Evolutionary conservation across 2,113 vertebrate genomes (phyloP), one percentile per base, ranked within the genome.

Genomic region (Cepphus grylle): DNA sequence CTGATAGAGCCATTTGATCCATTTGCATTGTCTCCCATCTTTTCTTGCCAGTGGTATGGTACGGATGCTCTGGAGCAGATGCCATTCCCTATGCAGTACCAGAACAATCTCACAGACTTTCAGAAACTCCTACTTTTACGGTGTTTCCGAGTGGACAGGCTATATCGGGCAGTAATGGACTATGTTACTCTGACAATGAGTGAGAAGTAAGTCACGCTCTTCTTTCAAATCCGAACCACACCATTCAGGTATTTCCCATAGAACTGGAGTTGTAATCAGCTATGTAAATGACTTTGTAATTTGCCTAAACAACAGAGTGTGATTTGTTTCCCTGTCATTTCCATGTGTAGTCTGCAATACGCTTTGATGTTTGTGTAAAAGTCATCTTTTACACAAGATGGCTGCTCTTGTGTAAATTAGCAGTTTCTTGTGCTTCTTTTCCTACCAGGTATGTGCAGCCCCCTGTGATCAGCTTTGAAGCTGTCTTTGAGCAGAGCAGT

Each of bases 121-220:
- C 99, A 99, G 98, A 99, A 98, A 96, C 97, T 99, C 45, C 98
- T 99, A 1, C 92, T 99, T 49, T 63, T 99, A 74, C 99, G 99
- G 15, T 99, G 99, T 76, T 99, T 99, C 97, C 98, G 99, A 4
- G 98, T 99, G 71, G 99, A 99, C 53, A 98, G 99, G 11, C 98
- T 99, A 2, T 99, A 99, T 78, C 98, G 99, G n/a, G 99, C 99
- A 0, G 98, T 99, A 71, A 99, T 97, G 0, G 98, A 99, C 97
- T 99, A 99, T 0, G 97, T 99, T 71, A 98, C 98, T 1, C 19
- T 97, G 70, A 99, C 98, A 3, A 99, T 99, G 99, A 98, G 98
- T 40, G 98, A 99, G 96, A 99, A 98, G 99, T 99, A 92, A 98
- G 98, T 85, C 20, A 2, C 36, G 1, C 19, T 58, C 21, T 56